These are phyloP conservation scores for Pycnonotus jocosus DNA, from an alignment of 2,113 vertebrate genomes.

Conservation along the genomic window DNA sequence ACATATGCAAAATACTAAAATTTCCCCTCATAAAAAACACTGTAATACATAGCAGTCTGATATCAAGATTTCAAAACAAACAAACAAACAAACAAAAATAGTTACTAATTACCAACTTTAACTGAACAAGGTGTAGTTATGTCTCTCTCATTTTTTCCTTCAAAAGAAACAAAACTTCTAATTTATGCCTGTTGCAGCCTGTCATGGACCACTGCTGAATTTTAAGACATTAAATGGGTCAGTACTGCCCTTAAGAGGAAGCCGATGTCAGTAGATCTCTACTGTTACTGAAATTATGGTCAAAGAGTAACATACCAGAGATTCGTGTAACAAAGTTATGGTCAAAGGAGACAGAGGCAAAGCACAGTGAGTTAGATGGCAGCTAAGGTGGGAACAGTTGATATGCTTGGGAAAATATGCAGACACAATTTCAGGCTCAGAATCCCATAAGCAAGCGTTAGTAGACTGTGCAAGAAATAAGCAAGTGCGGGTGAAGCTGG, in stretches of 20 bases:
- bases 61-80: not conserved
- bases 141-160: not conserved
- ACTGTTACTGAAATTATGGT: not conserved
- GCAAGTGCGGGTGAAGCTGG: not conserved
- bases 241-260: not conserved
- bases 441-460: not conserved
- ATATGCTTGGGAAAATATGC: not conserved
- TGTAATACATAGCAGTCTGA: not conserved
- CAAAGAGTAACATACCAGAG: not conserved
- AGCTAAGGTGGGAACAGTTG: not conserved
- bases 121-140: not conserved
- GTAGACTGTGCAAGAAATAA: not conserved
- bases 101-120: not conserved
- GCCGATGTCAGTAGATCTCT: accelerated
- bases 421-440: not conserved
- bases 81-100: not conserved
- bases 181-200: not conserved
- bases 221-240: constrained; percentile 18
- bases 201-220: not conserved
- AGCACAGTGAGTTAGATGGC: not conserved
- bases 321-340: not conserved
- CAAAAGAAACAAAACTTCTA: not conserved
- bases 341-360: not conserved
- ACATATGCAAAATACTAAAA: not conserved
- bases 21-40: not conserved